phyloP scores from a whole-genome alignment of 2,888 invertebrate genomes.

The Timema podura region DNA sequence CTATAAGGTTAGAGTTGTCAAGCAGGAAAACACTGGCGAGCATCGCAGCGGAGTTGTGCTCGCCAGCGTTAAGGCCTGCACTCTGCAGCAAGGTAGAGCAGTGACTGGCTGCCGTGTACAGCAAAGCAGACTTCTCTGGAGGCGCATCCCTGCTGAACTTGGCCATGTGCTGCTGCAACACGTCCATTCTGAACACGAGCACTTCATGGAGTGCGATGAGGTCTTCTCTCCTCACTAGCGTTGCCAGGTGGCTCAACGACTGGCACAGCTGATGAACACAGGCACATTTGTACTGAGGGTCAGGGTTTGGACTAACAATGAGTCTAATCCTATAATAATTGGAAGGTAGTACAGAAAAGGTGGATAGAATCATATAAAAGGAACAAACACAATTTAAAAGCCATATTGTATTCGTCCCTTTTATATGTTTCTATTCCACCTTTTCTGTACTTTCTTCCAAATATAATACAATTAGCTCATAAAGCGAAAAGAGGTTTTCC shows the following conservation, averaged over 20 bases:
- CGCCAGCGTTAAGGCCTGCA: slow-evolving; percentile 19
- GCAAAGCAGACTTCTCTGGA: slow-evolving; percentile 44
- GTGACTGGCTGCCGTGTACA: slow-evolving; percentile 32
- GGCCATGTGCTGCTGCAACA: slow-evolving; percentile 42
- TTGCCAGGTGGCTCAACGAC: slow-evolving; percentile 67
- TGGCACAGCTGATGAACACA: slow-evolving; percentile 58
- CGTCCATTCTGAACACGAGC: slow-evolving; percentile 47
- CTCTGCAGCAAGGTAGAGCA: slow-evolving; percentile 19
- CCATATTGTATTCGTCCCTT: no score
- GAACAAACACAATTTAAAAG: no score
- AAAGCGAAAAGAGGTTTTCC: no score
- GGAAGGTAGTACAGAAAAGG: no score
- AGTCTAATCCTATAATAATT: no score
- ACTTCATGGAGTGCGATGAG: slow-evolving; percentile 52
- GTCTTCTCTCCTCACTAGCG: slow-evolving; percentile 56
- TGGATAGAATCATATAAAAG: no score
- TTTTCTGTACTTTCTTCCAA: no score
- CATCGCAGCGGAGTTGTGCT: slow-evolving; percentile 21
- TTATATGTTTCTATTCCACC: no score
- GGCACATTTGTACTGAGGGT: no score
- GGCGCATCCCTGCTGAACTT: slow-evolving; percentile 44
- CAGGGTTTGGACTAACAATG: no score
- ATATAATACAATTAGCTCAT: no score
- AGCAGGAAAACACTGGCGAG: slow-evolving; percentile 23
- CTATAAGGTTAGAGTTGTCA: no score